phyloP scores from a whole-genome alignment of 2,888 invertebrate species.

The Actias luna region DNA sequence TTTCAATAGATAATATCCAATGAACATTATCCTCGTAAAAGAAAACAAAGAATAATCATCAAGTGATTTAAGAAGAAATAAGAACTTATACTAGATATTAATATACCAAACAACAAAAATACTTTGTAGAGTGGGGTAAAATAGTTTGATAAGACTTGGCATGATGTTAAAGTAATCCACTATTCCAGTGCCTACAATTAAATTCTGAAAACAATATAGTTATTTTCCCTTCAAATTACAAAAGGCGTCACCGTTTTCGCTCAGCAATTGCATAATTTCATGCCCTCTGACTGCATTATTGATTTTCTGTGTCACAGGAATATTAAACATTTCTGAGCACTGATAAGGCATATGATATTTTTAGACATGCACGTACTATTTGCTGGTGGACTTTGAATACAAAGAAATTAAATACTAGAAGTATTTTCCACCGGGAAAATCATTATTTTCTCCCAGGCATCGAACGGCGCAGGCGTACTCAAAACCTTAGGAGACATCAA shows the following conservation, averaged over 20 bases:
- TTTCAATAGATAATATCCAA: too few species aligned
- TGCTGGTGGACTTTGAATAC: not conserved
- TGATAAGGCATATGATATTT: not conserved
- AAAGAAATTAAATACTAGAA: not conserved
- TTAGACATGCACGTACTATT: not conserved
- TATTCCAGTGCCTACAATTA: not conserved
- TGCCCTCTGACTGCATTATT: not conserved
- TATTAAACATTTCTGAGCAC: not conserved
- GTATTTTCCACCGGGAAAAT: too few species aligned
- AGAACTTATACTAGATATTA: too few species aligned
- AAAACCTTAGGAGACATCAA: not conserved
- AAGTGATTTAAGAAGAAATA: too few species aligned
- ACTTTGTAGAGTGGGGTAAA: too few species aligned
- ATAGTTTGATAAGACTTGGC: too few species aligned
- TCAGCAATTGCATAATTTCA: not conserved
- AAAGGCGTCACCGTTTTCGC: not conserved
- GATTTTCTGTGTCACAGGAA: not conserved
- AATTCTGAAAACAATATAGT: not conserved
- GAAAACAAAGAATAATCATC: too few species aligned
- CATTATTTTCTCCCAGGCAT: not conserved
- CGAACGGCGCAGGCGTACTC: slow-evolving; percentile 8
- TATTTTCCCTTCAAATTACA: not conserved
- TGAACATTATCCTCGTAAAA: too few species aligned
- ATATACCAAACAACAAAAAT: not conserved
- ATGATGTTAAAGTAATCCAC: not conserved